Percentiles rank a stretch among this genome's conserved stretches.
Conservation (phyloP, 2,888 invertebrate genomes). For the Masnerella sp. region DNA sequence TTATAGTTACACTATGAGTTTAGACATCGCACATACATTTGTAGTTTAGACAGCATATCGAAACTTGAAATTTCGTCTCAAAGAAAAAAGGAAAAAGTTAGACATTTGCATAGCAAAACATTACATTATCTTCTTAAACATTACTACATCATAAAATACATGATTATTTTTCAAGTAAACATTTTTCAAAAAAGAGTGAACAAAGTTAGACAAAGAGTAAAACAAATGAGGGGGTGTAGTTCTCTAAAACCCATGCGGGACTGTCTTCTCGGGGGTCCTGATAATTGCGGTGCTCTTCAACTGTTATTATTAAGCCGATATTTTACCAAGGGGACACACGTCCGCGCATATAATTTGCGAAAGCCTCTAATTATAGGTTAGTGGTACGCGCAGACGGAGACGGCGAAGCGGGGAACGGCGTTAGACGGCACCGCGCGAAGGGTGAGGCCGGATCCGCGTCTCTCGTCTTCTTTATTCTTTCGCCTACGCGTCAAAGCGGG, state of each 20-base stretch:
- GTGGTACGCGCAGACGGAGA: conserved; percentile 63
- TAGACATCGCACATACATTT: too few relatives aligned
- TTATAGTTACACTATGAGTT: too few relatives aligned
- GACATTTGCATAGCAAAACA: conserved; percentile 61
- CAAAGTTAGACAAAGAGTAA: conserved; percentile 60
- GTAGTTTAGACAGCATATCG: too few relatives aligned
- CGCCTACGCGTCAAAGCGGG: conserved; percentile 75
- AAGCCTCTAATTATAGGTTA: conserved; percentile 77
- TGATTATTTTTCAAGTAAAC: conserved; percentile 50
- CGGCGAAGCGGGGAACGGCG: conserved; percentile 65
- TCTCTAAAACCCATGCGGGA: conserved; percentile 61
- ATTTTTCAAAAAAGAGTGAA: conserved; percentile 48
- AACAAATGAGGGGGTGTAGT: conserved; percentile 63
- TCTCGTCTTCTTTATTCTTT: conserved; percentile 63
- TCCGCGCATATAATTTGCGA: conserved; percentile 78
- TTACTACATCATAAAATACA: too few relatives aligned
- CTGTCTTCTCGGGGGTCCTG: conserved; percentile 70
- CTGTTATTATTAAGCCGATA: conserved; percentile 78
- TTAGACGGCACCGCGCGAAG: conserved; percentile 68
- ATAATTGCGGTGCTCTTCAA: conserved; percentile 77
- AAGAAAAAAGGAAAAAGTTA: conserved; percentile 66
- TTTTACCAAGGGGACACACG: conserved; percentile 78
- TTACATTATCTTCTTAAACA: conserved; percentile 61
- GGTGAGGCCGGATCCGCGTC: conserved; percentile 67
- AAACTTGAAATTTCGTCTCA: too few relatives aligned